Conservation (phyloP, 2,113 vertebrate genomes). For the Bungarus multicinctus region DNA sequence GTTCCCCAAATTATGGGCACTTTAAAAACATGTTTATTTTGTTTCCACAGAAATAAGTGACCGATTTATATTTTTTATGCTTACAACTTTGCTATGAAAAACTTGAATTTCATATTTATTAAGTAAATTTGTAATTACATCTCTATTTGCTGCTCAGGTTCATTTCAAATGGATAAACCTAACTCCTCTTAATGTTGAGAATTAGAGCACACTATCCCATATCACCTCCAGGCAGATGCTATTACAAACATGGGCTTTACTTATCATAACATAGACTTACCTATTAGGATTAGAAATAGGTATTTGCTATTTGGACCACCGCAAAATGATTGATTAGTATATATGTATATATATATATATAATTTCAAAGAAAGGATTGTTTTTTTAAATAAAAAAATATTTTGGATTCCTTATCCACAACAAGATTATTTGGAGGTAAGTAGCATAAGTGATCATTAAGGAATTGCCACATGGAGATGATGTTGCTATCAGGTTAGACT, state of each 20-base stretch:
- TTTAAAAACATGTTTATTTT: not conserved
- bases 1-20: not conserved
- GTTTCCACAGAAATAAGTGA: not conserved
- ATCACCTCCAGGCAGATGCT: not conserved
- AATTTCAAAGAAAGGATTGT: not conserved
- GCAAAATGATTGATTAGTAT: not conserved
- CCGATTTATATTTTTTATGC: not conserved
- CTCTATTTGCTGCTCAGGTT: not conserved
- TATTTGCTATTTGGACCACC: not conserved
- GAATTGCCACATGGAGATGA: rapidly evolving
- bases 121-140: not conserved
- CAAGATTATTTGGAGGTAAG: not conserved
- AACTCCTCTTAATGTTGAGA: not conserved
- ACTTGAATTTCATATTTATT: not conserved
- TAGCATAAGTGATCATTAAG: not conserved
- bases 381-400: not conserved
- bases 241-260: not conserved
- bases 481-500: not conserved
- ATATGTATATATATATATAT: not conserved
- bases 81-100: not conserved
- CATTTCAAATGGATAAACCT: not conserved
- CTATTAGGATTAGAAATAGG: not conserved
- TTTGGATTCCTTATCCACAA: not conserved
- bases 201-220: not conserved
- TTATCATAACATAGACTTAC: not conserved